phyloP scores from a whole-genome alignment of 2,888 invertebrate genomes.

The Galerucella calmariensis region DNA sequence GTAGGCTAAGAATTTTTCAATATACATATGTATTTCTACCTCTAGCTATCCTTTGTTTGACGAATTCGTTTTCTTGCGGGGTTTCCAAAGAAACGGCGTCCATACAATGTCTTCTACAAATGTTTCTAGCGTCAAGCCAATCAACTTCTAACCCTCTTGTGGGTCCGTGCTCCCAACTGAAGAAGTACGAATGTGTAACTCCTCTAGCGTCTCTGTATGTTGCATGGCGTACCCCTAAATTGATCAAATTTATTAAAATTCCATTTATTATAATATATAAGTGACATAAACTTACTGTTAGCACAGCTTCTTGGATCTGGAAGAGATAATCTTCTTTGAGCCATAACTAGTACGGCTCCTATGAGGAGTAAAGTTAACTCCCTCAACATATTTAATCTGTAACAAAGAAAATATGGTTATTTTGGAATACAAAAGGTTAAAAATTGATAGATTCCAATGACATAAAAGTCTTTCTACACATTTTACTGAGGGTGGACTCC shows the following conservation, averaged over 20 bases:
- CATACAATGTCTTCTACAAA: slow-evolving; percentile 93
- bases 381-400: slow-evolving; percentile 58
- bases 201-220: slow-evolving; percentile 89
- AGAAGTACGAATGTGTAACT: slow-evolving; percentile 91
- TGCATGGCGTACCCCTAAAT: slow-evolving; percentile 84
- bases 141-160: slow-evolving; percentile 84
- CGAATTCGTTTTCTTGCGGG: slow-evolving; percentile 90
- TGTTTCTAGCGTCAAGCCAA: slow-evolving; percentile 91
- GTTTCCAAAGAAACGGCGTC: slow-evolving; percentile 92
- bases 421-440: too few relatives aligned
- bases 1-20: too few relatives aligned
- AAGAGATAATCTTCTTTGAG: slow-evolving; percentile 85
- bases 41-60: slow-evolving; percentile 86
- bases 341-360: slow-evolving; percentile 75
- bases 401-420: background rate
- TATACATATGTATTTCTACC: slow-evolving; percentile 55
- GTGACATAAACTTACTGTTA: slow-evolving; percentile 76
- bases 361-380: slow-evolving; percentile 73
- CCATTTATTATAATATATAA: background rate
- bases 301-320: slow-evolving; percentile 91
- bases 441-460: too few relatives aligned
- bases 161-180: slow-evolving; percentile 90
- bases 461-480: too few relatives aligned
- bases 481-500: too few relatives aligned
- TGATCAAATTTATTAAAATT: background rate